phyloP scores from a whole-genome alignment of 2,113 vertebrate species.

The Calypte anna region DNA sequence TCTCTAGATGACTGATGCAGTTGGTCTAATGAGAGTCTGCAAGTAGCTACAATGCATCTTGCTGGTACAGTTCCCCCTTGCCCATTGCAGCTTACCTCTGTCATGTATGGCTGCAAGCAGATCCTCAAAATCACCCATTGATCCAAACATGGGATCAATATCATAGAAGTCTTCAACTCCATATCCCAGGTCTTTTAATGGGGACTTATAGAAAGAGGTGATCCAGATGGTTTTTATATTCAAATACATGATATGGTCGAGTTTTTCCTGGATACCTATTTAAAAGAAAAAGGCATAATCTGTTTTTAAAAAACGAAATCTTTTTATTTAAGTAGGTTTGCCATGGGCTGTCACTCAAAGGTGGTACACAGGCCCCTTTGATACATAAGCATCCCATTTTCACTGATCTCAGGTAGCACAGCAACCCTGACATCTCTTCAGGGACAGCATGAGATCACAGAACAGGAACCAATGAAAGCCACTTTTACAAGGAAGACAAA shows the following conservation, averaged over 20 bases:
- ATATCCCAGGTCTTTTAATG: slow-evolving; percentile 89
- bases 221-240: slow-evolving; percentile 93
- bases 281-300: not conserved
- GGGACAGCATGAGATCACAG: not conserved
- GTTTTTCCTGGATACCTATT: slow-evolving; percentile 88
- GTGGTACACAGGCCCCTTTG: not conserved
- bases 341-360: not conserved
- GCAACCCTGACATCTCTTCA: not conserved
- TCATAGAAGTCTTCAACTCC: slow-evolving; percentile 90
- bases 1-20: not conserved
- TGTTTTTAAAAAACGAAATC: not conserved
- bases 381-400: not conserved
- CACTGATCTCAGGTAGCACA: not conserved
- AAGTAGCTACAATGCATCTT: not conserved
- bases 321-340: not conserved
- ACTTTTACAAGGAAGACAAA: not conserved
- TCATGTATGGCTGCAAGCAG: slow-evolving; percentile 88
- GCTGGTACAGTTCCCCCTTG: not conserved
- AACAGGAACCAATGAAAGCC: not conserved
- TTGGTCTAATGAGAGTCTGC: not conserved
- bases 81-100: slow-evolving; percentile 77
- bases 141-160: slow-evolving; percentile 91
- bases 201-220: slow-evolving; percentile 91
- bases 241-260: slow-evolving; percentile 86
- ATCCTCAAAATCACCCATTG: slow-evolving; percentile 91